Percentiles rank a stretch among this genome's conserved stretches.
phyloP scores from a whole-genome alignment of 2,113 vertebrate genomes.

The Alligator mississippiensis region DNA sequence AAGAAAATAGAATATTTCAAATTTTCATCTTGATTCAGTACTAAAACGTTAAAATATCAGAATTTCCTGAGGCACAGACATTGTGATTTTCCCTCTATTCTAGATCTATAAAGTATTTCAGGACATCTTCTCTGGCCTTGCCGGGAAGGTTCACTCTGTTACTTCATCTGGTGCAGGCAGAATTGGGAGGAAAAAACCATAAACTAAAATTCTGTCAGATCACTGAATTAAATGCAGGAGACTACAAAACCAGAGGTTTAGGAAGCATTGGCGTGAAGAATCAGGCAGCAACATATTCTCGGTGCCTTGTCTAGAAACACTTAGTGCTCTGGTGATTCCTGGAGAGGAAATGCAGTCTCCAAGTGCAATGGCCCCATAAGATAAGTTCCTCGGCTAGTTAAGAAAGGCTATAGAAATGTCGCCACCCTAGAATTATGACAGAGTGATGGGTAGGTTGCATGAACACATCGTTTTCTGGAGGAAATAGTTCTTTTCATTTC shows the following conservation, averaged over 20 bases:
- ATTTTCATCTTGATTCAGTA: slow-evolving; percentile 20
- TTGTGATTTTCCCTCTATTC: no score
- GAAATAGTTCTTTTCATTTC: background rate
- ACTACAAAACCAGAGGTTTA: background rate
- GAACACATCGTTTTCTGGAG: no score
- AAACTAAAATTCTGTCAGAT: background rate
- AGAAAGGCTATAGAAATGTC: background rate
- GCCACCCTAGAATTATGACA: background rate
- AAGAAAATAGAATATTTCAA: background rate
- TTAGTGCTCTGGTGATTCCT: background rate
- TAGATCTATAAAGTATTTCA: background rate
- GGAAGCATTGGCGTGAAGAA: background rate
- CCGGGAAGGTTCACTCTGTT: background rate
- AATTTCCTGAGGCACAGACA: background rate
- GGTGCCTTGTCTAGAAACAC: background rate
- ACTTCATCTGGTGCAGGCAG: background rate
- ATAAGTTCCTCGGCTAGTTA: background rate
- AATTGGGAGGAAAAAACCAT: background rate
- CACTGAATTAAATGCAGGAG: background rate
- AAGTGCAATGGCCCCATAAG: background rate
- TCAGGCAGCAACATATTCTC: background rate
- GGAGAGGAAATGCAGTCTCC: background rate
- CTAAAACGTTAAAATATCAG: background rate
- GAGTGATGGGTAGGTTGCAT: no score
- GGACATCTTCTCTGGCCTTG: background rate